These are phyloP conservation scores for Hydrozoanthus tunicans DNA, from an alignment of 64 coral and sea anemone genomes.

Conservation along the genomic window DNA sequence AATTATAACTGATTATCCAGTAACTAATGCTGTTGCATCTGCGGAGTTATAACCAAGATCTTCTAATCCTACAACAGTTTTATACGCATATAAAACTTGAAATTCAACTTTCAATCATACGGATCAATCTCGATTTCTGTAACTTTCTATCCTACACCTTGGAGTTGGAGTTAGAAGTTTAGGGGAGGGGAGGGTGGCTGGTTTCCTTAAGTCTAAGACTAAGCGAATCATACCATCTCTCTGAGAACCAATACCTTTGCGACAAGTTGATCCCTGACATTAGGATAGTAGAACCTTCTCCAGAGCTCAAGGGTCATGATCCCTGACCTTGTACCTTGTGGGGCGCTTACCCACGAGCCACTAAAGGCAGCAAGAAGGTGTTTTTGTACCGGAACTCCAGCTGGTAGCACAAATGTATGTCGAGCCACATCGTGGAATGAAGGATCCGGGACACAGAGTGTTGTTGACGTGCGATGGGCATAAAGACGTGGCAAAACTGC, in stretches of 20 bases:
- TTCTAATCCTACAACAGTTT: too few species aligned
- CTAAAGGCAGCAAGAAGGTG: slow-evolving; percentile 91
- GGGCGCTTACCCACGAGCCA: slow-evolving; percentile 76
- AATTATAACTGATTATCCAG: too few species aligned
- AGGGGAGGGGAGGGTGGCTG: too few species aligned
- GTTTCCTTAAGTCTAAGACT: too few species aligned
- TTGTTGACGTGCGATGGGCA: slow-evolving; percentile 78
- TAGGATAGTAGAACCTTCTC: slow-evolving; percentile 97
- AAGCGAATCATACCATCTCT: too few species aligned
- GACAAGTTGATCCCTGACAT: slow-evolving; percentile 93
- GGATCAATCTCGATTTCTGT: too few species aligned
- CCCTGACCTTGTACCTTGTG: slow-evolving; percentile 64
- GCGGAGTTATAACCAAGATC: too few species aligned
- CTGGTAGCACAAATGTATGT: slow-evolving; percentile 80
- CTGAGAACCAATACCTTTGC: slow-evolving; percentile 57
- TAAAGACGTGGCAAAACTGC: slow-evolving; percentile 72
- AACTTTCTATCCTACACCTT: slow-evolving; percentile 17
- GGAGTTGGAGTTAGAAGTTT: too few species aligned
- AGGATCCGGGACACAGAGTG: slow-evolving; percentile 92
- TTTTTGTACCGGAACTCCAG: slow-evolving; percentile 83
- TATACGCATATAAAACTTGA: too few species aligned
- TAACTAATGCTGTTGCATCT: too few species aligned
- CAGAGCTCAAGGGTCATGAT: slow-evolving; percentile 94
- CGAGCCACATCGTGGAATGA: slow-evolving; percentile 89
- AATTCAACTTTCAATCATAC: too few species aligned